These are phyloP conservation scores for Pachypanchax playfairii DNA, from an alignment of 2,113 vertebrate genomes.

Conservation along the genomic window DNA sequence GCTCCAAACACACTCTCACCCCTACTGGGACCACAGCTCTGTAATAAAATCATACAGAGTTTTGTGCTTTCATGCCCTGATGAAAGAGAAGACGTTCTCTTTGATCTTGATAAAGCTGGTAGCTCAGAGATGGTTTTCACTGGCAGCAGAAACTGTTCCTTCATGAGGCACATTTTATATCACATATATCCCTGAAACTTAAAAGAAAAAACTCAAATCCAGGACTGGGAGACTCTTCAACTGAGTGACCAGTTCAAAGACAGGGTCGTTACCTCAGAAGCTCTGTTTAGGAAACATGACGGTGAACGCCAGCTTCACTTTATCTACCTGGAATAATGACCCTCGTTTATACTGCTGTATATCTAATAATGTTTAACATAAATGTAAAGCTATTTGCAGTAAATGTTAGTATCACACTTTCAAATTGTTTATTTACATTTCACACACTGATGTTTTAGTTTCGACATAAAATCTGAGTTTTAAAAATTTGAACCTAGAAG, in stretches of 20 bases:
- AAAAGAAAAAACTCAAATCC: neutral
- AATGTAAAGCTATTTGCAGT: no score
- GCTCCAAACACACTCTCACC: slow-evolving; percentile 12
- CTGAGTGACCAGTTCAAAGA: neutral
- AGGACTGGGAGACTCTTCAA: neutral
- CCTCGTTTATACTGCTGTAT: no score
- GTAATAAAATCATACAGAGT: slow-evolving; percentile 33
- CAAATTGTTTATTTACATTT: no score
- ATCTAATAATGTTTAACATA: no score
- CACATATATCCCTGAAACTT: slow-evolving; percentile 4
- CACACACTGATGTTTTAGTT: no score
- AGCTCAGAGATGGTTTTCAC: slow-evolving; percentile 4
- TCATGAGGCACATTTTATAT: slow-evolving; percentile 1
- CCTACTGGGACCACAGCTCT: slow-evolving; percentile 17
- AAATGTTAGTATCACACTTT: no score
- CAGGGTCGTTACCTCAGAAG: slow-evolving; percentile 2
- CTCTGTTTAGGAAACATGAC: neutral
- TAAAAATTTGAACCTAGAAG: no score
- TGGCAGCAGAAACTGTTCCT: neutral
- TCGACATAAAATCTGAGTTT: no score
- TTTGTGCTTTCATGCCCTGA: slow-evolving; percentile 22
- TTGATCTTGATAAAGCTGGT: slow-evolving; percentile 36
- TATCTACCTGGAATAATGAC: no score
- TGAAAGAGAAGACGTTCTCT: slow-evolving; percentile 42
- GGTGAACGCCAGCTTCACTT: neutral